These are phyloP conservation scores for Paedocypris micromegethes DNA, from an alignment of 2,797 vertebrate genomes.

Conservation along the genomic window DNA sequence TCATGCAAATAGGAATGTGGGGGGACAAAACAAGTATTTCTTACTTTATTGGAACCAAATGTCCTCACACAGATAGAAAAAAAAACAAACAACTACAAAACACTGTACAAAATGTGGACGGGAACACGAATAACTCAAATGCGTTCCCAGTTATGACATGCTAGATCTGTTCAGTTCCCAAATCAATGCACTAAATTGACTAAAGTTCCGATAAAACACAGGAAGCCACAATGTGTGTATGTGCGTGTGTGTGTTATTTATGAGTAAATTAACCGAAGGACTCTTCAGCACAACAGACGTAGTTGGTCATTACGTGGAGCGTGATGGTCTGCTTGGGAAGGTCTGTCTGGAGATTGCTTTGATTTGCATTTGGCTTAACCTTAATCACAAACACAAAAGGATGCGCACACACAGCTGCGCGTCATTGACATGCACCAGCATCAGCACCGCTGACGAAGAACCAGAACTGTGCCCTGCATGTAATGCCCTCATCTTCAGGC, in stretches of 20 bases:
- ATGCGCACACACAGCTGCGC: slow-evolving; percentile 5
- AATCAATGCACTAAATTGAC: too few relatives aligned
- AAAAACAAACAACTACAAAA: too few relatives aligned
- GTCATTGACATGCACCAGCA: slow-evolving; percentile 33
- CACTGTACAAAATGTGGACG: too few relatives aligned
- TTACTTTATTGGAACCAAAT: too few relatives aligned
- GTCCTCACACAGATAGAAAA: too few relatives aligned
- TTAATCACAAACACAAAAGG: slow-evolving; percentile 29
- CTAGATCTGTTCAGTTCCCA: too few relatives aligned
- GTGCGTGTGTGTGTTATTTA: slow-evolving; percentile 24
- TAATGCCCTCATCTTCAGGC: slow-evolving; percentile 9
- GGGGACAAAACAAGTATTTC: too few relatives aligned
- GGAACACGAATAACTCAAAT: too few relatives aligned
- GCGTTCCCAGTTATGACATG: too few relatives aligned
- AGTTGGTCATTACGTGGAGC: slow-evolving; percentile 39
- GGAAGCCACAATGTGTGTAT: background rate
- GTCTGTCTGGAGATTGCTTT: slow-evolving; percentile 32
- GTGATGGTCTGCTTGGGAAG: slow-evolving; percentile 12
- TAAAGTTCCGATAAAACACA: too few relatives aligned
- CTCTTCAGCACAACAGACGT: slow-evolving; percentile 19
- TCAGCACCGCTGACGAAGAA: slow-evolving; percentile 13
- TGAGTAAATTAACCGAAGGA: slow-evolving; percentile 36
- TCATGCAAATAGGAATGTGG: slow-evolving; percentile 2
- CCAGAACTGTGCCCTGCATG: slow-evolving; percentile 13
- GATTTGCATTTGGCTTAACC: slow-evolving; percentile 38